Evolutionary conservation across 2,113 vertebrate species (phyloP), one percentile per base, ranked within the genome.

Genomic region (Pomatorhinus ruficollis): DNA sequence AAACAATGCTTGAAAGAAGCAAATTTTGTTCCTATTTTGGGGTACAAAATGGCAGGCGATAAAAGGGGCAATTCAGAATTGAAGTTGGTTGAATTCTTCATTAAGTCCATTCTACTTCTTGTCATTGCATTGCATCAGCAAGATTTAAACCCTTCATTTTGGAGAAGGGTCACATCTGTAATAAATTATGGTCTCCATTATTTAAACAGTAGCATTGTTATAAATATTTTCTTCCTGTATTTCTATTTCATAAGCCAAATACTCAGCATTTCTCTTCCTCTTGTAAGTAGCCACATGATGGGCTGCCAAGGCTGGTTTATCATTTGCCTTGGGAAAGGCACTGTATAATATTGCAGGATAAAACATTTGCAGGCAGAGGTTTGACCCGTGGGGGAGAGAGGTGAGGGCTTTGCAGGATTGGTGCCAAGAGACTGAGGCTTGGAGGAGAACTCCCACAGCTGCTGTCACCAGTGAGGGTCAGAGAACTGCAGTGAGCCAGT

Each of bases 191-290:
- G 61, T 82, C 44, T 83, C 35, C 87, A 50, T 95, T 96, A 72
- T 89, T 97, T 94, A 91, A 94, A 95, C 86, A 95, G 94, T 95
- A 96, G 95, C 83, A 82, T 92, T 87, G 60, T 89, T 92, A 75
- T 63, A 92, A 95, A 89, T 95, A 89, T 91, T 95, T 92, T 97
- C 83, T 95, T 89, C 91, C 94, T 89, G 68, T 87, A 78, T 81
- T 96, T 87, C 90, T 94, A 60, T 87, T 84, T 84, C 83, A 47
- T 27, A 87, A 95, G 81, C 74, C 89, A 95, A 93, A 91, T 78
- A 60, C 44, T 94, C 53, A 82, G 25, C 87, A 76, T 96, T 94
- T 94, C 60, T 92, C 72, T n/a, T 78, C 47, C 27, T 86, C 56
- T 93, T 6, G 0, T 63, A 53, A 87, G 88, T 81, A 90, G 90